Base-by-base conservation (phyloP, 2,113 vertebrate genomes). In the Gadus chalcogrammus region DNA sequence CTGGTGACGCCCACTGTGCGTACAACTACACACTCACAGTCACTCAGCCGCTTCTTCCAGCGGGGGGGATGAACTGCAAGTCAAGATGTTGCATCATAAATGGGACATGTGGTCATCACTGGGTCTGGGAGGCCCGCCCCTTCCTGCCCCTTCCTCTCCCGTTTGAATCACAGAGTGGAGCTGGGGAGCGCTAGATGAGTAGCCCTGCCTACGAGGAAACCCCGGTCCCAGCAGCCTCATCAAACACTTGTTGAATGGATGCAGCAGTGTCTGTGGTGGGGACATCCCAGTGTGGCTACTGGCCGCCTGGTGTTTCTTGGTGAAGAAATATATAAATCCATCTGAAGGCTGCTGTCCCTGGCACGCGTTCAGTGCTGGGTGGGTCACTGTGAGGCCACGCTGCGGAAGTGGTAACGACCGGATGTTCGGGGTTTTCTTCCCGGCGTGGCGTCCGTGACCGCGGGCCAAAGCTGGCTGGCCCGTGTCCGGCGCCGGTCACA, bases 81-180 rank as follows among this genome's bases (percentile, higher is more conserved):
- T 73, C n/a, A 55, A 74, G 69, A 67, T 67, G 81, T 89, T 88
- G 87, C 84, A 83, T 88, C 85, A 85, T 78, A 58, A 77, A 38
- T 61, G 42, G 22, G 65, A 69, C 27, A 65, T 64, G 64, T 48
- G 62, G 71, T 61, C 58, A 76, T 24, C 24, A 24, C 24, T 24
- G 24, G 24, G 24, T 24, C 9, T 16, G 61, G 64, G 63, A 58
- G 69, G 53, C 27, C 58, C 42, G 1, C 64, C 28, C 31, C 6
- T 16, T 11, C 17, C 13, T 22, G 1, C 64, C 28, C 31, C 6
- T 16, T 11, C 17, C 13, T 22, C 6, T 52, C 12, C 58, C 65
- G 61, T 38, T 56, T 68, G 58, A 7, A 35, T 35, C 31, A 35
- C 31, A 68, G 55, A 64, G 38, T 73, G 31, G 58, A 58, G 58